A percentile compares a stretch with the other conserved stretches of the same genome.
phyloP scores from a whole-genome alignment of 2,113 vertebrate species.

The Poeciliopsis prolifica region DNA sequence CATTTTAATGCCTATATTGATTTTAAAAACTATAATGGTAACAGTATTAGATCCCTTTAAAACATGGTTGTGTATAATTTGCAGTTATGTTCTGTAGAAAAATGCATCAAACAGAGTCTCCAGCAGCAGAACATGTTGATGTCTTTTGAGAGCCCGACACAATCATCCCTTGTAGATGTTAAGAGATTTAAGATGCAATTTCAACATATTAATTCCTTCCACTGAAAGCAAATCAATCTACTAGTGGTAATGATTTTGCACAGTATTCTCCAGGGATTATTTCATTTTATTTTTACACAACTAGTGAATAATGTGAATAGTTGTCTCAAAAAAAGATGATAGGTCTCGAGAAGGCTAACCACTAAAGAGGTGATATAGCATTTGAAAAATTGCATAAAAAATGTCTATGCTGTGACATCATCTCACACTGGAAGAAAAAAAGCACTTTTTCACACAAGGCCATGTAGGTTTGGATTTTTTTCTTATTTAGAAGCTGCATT shows the following conservation, averaged over 20 bases:
- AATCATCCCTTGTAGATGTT: background rate
- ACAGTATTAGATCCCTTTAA: background rate
- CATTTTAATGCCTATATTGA: background rate
- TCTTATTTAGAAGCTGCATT: no score
- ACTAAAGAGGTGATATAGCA: background rate
- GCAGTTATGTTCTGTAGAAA: background rate
- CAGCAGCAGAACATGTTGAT: background rate
- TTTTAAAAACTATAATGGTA: background rate
- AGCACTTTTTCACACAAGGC: no score
- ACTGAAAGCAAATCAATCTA: slow-evolving; percentile 22
- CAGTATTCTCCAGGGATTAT: background rate
- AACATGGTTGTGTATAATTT: background rate
- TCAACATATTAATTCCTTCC: background rate
- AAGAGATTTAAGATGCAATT: background rate
- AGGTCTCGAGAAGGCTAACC: no score
- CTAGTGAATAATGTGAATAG: background rate
- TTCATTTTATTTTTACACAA: background rate
- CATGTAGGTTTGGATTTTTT: no score
- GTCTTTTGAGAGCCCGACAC: background rate
- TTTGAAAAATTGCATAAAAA: background rate
- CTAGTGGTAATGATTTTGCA: background rate
- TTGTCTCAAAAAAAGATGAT: background rate
- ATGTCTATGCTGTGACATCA: background rate
- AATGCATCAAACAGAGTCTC: background rate
- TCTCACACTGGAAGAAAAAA: background rate